These are phyloP conservation scores for Cataglyphis hispanica DNA, from an alignment of 1,140 invertebrate species.

Conservation along the genomic window DNA sequence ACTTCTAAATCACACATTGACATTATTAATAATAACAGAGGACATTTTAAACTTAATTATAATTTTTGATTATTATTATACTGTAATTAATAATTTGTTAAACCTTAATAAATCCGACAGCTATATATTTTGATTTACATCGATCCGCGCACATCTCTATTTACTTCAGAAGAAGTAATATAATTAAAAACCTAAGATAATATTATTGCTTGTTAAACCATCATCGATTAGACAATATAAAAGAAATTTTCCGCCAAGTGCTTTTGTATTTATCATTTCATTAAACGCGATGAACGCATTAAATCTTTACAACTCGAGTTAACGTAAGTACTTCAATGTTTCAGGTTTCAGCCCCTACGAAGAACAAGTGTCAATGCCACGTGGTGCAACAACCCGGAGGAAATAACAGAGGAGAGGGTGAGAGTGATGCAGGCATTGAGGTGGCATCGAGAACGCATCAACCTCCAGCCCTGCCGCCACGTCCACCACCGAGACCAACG, in stretches of 20 bases:
- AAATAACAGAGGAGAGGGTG: constrained; percentile 79
- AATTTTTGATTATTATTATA: background rate
- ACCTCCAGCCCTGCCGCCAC: constrained; percentile 83
- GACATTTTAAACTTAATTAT: background rate
- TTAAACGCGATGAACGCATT: background rate
- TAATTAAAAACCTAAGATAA: background rate
- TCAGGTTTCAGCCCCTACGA: constrained; percentile 81
- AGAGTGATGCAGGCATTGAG: constrained; percentile 77
- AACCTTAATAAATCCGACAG: background rate
- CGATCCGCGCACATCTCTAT: background rate
- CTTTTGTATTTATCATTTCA: background rate
- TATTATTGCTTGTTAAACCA: background rate
- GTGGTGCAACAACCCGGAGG: constrained; percentile 78
- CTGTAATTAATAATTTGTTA: background rate
- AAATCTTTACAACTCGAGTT: background rate
- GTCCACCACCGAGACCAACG: constrained; percentile 83
- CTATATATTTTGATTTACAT: background rate
- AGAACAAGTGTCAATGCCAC: constrained; percentile 85
- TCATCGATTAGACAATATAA: background rate
- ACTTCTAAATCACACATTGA: background rate
- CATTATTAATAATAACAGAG: background rate
- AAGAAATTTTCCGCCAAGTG: background rate
- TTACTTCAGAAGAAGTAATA: background rate
- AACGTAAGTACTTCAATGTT: background rate
- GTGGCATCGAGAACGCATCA: constrained; percentile 83